Evolutionary conservation across 1,140 invertebrate species (phyloP), one percentile per base, ranked within the genome.

Genomic region (Papilio xuthus): DNA sequence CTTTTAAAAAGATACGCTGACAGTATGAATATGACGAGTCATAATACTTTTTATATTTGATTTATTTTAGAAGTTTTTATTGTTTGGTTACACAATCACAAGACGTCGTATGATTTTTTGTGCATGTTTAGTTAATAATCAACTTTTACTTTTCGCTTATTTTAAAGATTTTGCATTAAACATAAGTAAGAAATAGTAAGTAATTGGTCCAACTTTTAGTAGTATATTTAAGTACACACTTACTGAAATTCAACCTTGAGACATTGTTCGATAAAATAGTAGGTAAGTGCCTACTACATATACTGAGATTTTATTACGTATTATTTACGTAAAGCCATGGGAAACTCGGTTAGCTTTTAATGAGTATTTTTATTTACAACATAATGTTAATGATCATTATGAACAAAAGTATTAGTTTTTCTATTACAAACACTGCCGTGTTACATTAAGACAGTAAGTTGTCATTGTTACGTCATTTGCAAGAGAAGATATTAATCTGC

Each of bases 1-100:
- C 42, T 74, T 75, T 37, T 50, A 47, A 69, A 79, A 60, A 75
- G 23, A 67, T 75, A 75, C 32, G 60, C 32, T 74, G 42, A 67
- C 56, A 47, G 50, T 23, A 10, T 53, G 20, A 32, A 47, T 53
- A 7, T 50, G 9, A n/a, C 44, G 15, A 50, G 23, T 75, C 28
- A 28, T 15, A 32, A n/a, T 37, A 26, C n/a, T 50, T 26, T 74
- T 73, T 23, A 73, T 47, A 9, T 73, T 73, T 73, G 37, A 70
- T 32, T 13, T 70, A 41, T 41, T 18, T 71, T 41, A 37, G 18
- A 23, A 10, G 13, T 23, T 72, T 72, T 72, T 18, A 47, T 73
- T 73, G 3, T 73, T 47, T 32, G 26, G 4, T 67, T 63, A 28
- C 26, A 15, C 4, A 32, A 67, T 32, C 23, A 67, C 12, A 67